These are phyloP conservation scores for Scarus forsteni DNA, from an alignment of 2,797 vertebrate genomes.

Conservation along the genomic window DNA sequence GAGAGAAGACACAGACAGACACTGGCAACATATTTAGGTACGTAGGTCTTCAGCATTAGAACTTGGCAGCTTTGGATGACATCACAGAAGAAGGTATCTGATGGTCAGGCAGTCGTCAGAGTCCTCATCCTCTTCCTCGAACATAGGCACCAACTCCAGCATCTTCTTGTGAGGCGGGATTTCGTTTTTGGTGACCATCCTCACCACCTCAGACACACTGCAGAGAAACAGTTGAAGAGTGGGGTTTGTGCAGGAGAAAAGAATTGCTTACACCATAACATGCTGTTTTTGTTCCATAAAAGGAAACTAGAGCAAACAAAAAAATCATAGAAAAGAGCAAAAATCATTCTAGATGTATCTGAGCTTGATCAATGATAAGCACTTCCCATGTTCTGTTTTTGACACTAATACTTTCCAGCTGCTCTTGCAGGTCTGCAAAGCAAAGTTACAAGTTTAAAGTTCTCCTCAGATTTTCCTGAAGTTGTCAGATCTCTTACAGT, in stretches of 20 bases:
- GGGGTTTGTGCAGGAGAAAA: background rate
- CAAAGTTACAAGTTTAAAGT: too few relatives aligned
- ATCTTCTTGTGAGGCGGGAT: constrained; percentile 67
- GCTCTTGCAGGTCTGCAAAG: too few relatives aligned
- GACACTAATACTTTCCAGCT: too few relatives aligned
- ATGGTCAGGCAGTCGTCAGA: constrained; percentile 72
- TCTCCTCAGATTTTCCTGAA: too few relatives aligned
- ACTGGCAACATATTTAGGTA: too few relatives aligned
- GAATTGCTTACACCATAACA: background rate
- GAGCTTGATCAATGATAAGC: too few relatives aligned
- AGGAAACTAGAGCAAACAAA: too few relatives aligned
- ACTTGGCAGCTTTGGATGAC: background rate
- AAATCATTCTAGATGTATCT: too few relatives aligned
- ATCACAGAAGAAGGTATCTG: constrained; percentile 75
- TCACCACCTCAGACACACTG: constrained; percentile 86
- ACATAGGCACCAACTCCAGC: constrained; percentile 81
- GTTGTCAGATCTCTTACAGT: too few relatives aligned
- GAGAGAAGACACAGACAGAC: too few relatives aligned
- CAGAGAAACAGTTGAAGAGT: background rate
- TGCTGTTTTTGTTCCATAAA: background rate
- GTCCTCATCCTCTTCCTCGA: constrained; percentile 80
- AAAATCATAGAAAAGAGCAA: too few relatives aligned
- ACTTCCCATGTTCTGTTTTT: too few relatives aligned
- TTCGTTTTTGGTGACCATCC: constrained; percentile 56
- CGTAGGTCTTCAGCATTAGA: background rate